Base-by-base conservation (phyloP, 92 coral and sea anemone genomes). In the Epizoanthus rinbou region DNA sequence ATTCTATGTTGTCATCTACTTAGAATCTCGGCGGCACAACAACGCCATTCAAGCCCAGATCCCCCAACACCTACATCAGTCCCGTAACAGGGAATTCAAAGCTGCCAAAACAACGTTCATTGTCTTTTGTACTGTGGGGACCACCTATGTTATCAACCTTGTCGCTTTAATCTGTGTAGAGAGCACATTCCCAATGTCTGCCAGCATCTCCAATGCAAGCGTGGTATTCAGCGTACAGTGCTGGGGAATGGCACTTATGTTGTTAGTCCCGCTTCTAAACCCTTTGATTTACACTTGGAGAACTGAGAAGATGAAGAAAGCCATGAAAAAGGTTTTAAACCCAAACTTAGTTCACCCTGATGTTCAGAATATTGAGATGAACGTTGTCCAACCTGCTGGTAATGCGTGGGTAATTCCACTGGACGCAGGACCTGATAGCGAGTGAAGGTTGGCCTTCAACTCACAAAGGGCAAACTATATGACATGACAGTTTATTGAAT, bases 1-100 rank as follows among this genome's bases (percentile, higher is more conserved):
- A 4, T 54, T 39, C 31, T 53, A 74, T 28, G 3, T 53, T 6
- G 23, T 74, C 25, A 53, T 74, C 8, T 74, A 74, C 47, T n/a
- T 54, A 0, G 80, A 74, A 17, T 74, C 80, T 17, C 54, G 65
- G 64, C 25, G 22, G 31, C 80, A 74, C 63, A 64, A 74, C 24
- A 54, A 3, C 6, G 45, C 65, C 35, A 74, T 74, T 54, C 45
- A 25, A 28, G 80, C 80, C 16, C 80, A 74, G 47, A 13, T 54
- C 18, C 57, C 54, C 13, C 64, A 13, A 6, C 45, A 35, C 6
- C 28, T 16, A 15, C 80, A 54, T 13, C 23, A 74, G 53, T 24
- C 80, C 2, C 28, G 31, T 24, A 74, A 56, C 17, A 16, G 54
- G 0, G 80, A 56, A 15, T 0, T 28, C 31, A 28, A 28, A 28